Conservation (phyloP, 2,797 vertebrate species). For the Syncerus caffer region DNA sequence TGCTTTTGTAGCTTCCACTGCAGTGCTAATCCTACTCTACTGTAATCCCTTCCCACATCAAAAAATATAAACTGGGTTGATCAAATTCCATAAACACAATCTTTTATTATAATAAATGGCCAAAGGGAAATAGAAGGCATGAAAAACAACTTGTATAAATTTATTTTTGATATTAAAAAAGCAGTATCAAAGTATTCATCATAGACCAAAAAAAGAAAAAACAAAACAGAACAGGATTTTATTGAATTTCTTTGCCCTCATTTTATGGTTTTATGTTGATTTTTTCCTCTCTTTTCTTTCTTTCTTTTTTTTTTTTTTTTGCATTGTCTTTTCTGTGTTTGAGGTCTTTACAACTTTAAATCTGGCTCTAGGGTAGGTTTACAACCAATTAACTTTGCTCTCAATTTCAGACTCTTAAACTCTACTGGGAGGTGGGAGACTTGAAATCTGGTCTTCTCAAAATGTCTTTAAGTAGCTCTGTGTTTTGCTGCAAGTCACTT, state of each 20-base stretch:
- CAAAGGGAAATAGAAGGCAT: not conserved
- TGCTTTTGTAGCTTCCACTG: not conserved
- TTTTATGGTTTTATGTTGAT: not conserved
- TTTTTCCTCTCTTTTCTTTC: not conserved
- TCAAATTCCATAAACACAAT: not conserved
- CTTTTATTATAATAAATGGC: not conserved
- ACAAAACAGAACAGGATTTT: not conserved
- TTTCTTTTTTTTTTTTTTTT: not conserved
- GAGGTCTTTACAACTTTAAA: not conserved
- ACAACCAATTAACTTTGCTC: not conserved
- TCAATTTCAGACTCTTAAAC: not conserved
- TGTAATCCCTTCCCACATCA: not conserved
- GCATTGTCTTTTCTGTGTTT: not conserved
- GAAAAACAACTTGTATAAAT: not conserved
- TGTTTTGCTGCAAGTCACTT: not conserved
- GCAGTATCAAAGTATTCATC: not conserved
- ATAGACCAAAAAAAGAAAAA: not conserved
- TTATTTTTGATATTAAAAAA: not conserved
- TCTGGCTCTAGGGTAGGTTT: not conserved
- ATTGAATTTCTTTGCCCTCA: not conserved
- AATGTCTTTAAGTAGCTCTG: not conserved
- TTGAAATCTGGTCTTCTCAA: not conserved
- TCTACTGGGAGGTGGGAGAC: not conserved
- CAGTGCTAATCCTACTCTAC: not conserved
- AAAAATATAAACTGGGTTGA: not conserved